Evolutionary conservation across 2,888 invertebrate species (phyloP).

Genomic region (Synergus gifuensis): DNA sequence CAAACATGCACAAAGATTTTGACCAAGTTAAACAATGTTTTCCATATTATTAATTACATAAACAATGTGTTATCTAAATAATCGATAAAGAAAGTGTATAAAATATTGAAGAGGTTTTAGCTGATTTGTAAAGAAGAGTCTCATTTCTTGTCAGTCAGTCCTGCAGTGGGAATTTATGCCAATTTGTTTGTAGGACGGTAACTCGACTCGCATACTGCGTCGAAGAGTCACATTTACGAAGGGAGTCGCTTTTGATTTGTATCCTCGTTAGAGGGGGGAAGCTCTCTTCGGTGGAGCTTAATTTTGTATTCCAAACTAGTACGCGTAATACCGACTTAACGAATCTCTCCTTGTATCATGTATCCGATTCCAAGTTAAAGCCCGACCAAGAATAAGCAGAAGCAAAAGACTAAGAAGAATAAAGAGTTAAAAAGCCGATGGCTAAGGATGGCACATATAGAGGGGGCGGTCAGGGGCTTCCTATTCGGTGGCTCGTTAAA

Average conservation of each 20-base stretch:
- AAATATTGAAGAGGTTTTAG: not conserved
- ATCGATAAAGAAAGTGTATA: not conserved
- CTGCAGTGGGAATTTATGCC: conserved; percentile 68
- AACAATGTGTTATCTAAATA: no score
- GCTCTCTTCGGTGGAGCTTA: conserved; percentile 44
- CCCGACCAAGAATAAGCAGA: conserved; percentile 44
- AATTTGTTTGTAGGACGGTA: conserved; percentile 67
- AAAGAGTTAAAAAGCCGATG: conserved; percentile 45
- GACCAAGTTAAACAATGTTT: no score
- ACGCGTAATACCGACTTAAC: conserved; percentile 67
- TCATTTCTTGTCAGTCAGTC: conserved; percentile 47
- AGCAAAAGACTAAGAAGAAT: conserved; percentile 45
- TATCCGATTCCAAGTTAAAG: conserved; percentile 42
- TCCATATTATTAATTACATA: no score
- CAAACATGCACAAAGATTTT: no score
- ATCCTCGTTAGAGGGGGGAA: conserved; percentile 67
- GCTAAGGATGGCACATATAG: not conserved
- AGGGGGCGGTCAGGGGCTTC: conserved; percentile 58
- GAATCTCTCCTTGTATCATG: conserved; percentile 58
- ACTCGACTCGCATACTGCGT: conserved; percentile 60
- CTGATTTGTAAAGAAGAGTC: not conserved
- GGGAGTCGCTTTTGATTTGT: conserved; percentile 69
- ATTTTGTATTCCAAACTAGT: conserved; percentile 58
- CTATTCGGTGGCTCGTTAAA: conserved; percentile 74
- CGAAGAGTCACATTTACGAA: conserved; percentile 58